These are phyloP conservation scores for Oreortyx pictus DNA, from an alignment of 2,797 vertebrate genomes.

Conservation along the genomic window DNA sequence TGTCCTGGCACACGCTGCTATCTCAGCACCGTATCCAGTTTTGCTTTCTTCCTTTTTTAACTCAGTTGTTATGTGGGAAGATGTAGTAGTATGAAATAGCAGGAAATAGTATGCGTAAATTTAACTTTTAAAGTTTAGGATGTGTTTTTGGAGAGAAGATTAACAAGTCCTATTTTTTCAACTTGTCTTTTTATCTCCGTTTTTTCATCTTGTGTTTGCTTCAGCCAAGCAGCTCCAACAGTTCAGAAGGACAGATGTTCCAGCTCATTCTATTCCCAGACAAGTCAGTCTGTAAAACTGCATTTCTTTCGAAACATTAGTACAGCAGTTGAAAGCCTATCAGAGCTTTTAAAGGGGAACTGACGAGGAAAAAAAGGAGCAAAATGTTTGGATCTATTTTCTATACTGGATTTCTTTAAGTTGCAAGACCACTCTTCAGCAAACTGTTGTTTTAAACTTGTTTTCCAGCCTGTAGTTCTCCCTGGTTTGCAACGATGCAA, in stretches of 20 bases:
- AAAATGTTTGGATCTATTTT: background rate
- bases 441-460: background rate
- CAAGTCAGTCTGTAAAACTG: slow-evolving; percentile 66
- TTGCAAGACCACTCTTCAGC: background rate
- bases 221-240: slow-evolving; percentile 34
- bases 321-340: slow-evolving; percentile 50
- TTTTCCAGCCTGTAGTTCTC: slow-evolving; percentile 37
- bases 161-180: slow-evolving; percentile 37
- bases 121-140: slow-evolving; percentile 40
- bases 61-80: slow-evolving; percentile 68
- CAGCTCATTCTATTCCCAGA: slow-evolving; percentile 61
- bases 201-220: slow-evolving; percentile 57
- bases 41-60: slow-evolving; percentile 67
- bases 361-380: slow-evolving; percentile 37
- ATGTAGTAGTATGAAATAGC: slow-evolving; percentile 55
- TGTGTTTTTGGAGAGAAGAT: slow-evolving; percentile 46
- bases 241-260: slow-evolving; percentile 57
- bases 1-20: slow-evolving; percentile 58
- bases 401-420: background rate
- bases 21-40: slow-evolving; percentile 56
- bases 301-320: slow-evolving; percentile 62
- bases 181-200: slow-evolving; percentile 48
- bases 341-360: slow-evolving; percentile 55
- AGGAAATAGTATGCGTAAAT: slow-evolving; percentile 61
- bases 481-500: slow-evolving; percentile 7